These are phyloP conservation scores for Triops cancriformis DNA, from an alignment of 1,140 invertebrate genomes.

Conservation along the genomic window DNA sequence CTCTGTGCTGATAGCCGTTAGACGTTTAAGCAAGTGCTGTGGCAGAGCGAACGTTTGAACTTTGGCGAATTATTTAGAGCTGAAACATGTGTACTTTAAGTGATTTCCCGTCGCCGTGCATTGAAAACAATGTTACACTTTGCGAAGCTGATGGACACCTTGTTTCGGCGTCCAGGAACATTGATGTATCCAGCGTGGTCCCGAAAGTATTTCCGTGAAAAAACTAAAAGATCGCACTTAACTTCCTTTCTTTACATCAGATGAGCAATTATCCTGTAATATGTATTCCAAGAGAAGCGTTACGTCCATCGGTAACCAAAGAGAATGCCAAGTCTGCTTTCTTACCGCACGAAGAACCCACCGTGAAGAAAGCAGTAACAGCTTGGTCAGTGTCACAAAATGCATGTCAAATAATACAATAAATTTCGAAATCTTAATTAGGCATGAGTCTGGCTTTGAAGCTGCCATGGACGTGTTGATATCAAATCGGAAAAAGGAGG, in stretches of 20 bases:
- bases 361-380: background rate
- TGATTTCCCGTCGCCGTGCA: background rate
- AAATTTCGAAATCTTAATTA: background rate
- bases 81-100: background rate
- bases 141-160: background rate
- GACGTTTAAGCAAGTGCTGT: background rate
- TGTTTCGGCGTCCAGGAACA: background rate
- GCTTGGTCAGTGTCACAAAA: background rate
- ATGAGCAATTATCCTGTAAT: background rate
- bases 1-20: background rate
- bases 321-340: background rate
- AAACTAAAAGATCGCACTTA: background rate
- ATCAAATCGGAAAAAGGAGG: background rate
- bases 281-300: background rate
- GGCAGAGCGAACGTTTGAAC: no score
- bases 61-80: no score
- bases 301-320: background rate
- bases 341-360: background rate
- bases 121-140: background rate
- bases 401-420: background rate
- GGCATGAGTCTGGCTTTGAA: background rate
- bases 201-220: background rate
- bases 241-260: background rate
- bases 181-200: background rate
- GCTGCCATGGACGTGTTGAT: background rate